A percentile compares a stretch with the other conserved stretches of the same genome.
phyloP scores from a whole-genome alignment of 2,113 vertebrate genomes.

The Platichthys stellatus region DNA sequence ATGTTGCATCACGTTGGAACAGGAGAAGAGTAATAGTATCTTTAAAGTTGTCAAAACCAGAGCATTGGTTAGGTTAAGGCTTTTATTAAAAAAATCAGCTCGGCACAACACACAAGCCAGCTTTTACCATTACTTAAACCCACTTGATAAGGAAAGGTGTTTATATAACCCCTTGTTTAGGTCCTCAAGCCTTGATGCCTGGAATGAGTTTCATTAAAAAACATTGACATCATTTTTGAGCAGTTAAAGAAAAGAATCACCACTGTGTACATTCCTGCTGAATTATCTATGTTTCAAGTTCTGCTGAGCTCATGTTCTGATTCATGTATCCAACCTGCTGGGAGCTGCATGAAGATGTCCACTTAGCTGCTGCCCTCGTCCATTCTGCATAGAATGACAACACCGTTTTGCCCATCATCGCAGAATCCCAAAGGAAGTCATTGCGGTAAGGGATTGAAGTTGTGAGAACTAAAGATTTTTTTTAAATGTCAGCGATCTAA shows the following conservation, averaged over 20 bases:
- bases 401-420: not conserved
- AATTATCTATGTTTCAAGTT: conserved; percentile 22
- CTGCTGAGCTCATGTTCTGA: conserved; percentile 36
- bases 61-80: conserved; percentile 36
- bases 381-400: conserved; percentile 23
- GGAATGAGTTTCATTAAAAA: too few relatives aligned
- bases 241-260: too few relatives aligned
- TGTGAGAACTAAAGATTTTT: conserved; percentile 6
- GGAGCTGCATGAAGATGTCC: conserved; percentile 28
- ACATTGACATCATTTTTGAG: too few relatives aligned
- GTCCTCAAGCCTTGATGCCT: too few relatives aligned
- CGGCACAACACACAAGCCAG: not conserved
- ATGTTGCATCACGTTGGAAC: conserved; percentile 43
- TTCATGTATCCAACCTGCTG: conserved; percentile 46
- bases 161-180: too few relatives aligned
- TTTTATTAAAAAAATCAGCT: conserved; percentile 30
- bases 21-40: conserved; percentile 18
- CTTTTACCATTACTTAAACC: conserved; percentile 4
- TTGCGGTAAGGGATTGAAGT: not conserved
- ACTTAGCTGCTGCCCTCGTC: conserved; percentile 3
- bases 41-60: conserved; percentile 39
- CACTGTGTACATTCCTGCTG: too few relatives aligned
- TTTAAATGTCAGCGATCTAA: conserved; percentile 37
- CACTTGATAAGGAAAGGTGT: conserved; percentile 2
- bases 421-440: not conserved